phyloP scores from a whole-genome alignment of 2,113 vertebrate genomes.

The Microtus richardsoni region DNA sequence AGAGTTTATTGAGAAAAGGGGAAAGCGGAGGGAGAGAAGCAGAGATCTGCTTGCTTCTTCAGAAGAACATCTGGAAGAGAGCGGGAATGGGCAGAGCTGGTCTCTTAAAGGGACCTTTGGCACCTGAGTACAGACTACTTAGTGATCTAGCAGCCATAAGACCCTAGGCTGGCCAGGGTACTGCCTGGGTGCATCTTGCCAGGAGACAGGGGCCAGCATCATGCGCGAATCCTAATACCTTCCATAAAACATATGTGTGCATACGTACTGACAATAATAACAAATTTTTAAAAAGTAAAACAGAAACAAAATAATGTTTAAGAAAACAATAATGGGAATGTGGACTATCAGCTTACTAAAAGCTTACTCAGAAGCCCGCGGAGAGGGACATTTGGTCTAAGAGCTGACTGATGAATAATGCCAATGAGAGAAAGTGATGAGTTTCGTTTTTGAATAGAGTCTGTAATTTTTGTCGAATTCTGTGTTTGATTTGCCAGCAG shows the following conservation, averaged over 20 bases:
- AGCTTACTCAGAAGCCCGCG: background rate
- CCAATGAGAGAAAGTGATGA: background rate
- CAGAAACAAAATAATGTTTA: background rate
- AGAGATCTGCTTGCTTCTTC: too few relatives aligned
- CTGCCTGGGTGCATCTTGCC: too few relatives aligned
- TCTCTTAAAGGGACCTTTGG: too few relatives aligned
- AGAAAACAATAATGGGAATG: background rate
- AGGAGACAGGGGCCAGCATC: too few relatives aligned
- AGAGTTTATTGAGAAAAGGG: too few relatives aligned
- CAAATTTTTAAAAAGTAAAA: background rate
- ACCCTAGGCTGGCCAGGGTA: too few relatives aligned
- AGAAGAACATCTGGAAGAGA: too few relatives aligned
- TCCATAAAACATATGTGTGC: background rate
- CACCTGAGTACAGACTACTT: too few relatives aligned
- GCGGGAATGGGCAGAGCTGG: too few relatives aligned
- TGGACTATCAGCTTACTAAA: background rate
- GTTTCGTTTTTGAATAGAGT: background rate
- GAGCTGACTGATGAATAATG: background rate
- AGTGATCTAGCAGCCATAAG: too few relatives aligned
- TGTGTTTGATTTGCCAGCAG: background rate
- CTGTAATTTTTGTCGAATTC: background rate
- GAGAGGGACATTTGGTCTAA: background rate
- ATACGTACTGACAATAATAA: background rate
- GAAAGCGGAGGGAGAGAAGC: too few relatives aligned
- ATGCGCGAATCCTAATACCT: too few relatives aligned